phyloP scores from a whole-genome alignment of 2,888 invertebrate genomes.

The Corythucha ciliata region DNA sequence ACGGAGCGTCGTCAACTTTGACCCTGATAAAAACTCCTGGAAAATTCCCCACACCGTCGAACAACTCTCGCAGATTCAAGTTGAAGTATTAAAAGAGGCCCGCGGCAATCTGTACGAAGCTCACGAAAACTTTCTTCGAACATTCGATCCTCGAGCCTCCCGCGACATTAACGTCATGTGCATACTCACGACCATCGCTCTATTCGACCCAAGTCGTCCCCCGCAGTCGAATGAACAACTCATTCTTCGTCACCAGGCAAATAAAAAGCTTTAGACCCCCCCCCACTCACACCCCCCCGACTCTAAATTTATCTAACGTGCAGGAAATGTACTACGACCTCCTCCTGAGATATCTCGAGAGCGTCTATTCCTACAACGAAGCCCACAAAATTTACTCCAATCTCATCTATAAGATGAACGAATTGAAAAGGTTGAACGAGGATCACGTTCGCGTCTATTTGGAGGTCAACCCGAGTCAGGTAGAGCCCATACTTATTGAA shows the following conservation, averaged over 20 bases:
- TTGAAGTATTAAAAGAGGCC: conserved; percentile 82
- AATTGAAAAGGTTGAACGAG: conserved; percentile 78
- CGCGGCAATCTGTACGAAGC: conserved; percentile 82
- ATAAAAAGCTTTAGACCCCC: conserved; percentile 9
- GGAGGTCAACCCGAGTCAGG: conserved; percentile 81
- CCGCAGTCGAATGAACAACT: no score
- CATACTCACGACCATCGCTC: conserved; percentile 78
- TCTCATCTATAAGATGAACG: conserved; percentile 82
- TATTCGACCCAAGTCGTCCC: conserved; percentile 84
- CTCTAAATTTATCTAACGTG: conserved; percentile 37
- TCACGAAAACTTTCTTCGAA: conserved; percentile 72
- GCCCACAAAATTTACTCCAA: conserved; percentile 79
- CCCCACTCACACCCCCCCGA: no score
- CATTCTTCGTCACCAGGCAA: no score
- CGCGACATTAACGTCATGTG: conserved; percentile 82
- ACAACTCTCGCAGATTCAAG: conserved; percentile 66
- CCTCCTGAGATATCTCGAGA: conserved; percentile 72
- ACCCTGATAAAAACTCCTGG: conserved; percentile 82
- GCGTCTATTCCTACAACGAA: conserved; percentile 73
- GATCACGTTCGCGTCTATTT: conserved; percentile 86
- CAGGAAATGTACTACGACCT: conserved; percentile 86
- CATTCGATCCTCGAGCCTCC: conserved; percentile 77
- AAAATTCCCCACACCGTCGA: conserved; percentile 75
- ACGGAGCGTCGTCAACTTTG: conserved; percentile 84
- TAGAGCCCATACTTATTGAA: conserved; percentile 88